Conservation (phyloP, 2,888 invertebrate genomes). For the Drosophila falleni region DNA sequence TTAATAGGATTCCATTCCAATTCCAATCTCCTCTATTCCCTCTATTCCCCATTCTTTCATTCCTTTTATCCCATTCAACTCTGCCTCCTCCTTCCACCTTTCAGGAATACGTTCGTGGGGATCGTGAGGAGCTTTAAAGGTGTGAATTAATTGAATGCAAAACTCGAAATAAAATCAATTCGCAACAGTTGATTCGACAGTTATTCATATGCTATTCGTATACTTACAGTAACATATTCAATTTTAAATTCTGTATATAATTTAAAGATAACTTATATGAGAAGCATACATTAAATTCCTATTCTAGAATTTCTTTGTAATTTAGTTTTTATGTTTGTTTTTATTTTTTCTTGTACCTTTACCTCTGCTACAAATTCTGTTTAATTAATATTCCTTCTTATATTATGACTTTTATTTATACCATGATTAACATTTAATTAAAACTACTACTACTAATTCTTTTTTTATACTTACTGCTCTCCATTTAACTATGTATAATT, state of each 20-base stretch:
- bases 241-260: not conserved
- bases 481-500: too few species aligned
- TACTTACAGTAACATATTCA: not conserved
- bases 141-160: constrained; percentile 41
- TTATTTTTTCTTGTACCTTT: too few species aligned
- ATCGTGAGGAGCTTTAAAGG: constrained; percentile 19
- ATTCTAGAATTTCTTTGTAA: too few species aligned
- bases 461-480: too few species aligned
- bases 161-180: constrained; percentile 4
- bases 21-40: not conserved
- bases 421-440: too few species aligned
- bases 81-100: not conserved
- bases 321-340: too few species aligned
- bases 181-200: constrained; percentile 8
- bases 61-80: not conserved
- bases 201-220: constrained; percentile 6
- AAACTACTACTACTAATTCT: too few species aligned
- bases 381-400: too few species aligned
- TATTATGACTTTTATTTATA: too few species aligned
- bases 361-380: too few species aligned
- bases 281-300: too few species aligned
- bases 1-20: constrained; percentile 65
- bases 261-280: too few species aligned
- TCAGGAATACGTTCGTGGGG: constrained; percentile 5
- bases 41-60: not conserved